Evolutionary conservation across 2,113 vertebrate species (phyloP).

Genomic region (Phaethon lepturus): DNA sequence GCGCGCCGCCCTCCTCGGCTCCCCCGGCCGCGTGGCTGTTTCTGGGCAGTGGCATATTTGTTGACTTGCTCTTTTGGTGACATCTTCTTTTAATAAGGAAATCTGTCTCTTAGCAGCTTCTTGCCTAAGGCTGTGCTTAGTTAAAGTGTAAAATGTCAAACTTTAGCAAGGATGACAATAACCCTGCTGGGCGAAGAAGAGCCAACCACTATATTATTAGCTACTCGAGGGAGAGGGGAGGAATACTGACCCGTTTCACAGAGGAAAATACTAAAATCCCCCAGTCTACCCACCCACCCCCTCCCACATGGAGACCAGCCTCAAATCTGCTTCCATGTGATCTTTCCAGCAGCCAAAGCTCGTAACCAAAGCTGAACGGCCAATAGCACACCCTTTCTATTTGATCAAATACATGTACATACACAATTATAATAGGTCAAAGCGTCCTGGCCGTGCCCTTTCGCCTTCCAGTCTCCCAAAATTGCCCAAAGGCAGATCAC

Average conservation of each 20-base stretch:
- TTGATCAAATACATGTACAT: neutral
- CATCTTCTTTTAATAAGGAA: conserved; percentile 80
- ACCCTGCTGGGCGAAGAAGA: conserved; percentile 72
- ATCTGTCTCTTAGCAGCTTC: conserved; percentile 78
- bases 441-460: fast-evolving
- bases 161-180: conserved; percentile 79
- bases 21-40: conserved; percentile 22
- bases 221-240: conserved; percentile 43
- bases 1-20: neutral
- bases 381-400: neutral
- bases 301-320: neutral
- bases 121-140: conserved; percentile 78
- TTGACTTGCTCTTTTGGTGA: conserved; percentile 81
- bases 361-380: neutral
- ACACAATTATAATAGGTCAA: neutral
- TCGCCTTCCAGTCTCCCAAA: neutral
- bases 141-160: conserved; percentile 84
- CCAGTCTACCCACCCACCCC: neutral
- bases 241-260: neutral
- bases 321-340: neutral
- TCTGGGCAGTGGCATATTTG: conserved; percentile 73
- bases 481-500: neutral
- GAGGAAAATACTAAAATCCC: conserved; percentile 1
- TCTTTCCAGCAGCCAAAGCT: conserved; percentile 10
- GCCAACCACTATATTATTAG: conserved; percentile 71